Evolutionary conservation across 2,797 vertebrate genomes (phyloP), one percentile per base, ranked within the genome.

Genomic region (Podarcis lilfordi): DNA sequence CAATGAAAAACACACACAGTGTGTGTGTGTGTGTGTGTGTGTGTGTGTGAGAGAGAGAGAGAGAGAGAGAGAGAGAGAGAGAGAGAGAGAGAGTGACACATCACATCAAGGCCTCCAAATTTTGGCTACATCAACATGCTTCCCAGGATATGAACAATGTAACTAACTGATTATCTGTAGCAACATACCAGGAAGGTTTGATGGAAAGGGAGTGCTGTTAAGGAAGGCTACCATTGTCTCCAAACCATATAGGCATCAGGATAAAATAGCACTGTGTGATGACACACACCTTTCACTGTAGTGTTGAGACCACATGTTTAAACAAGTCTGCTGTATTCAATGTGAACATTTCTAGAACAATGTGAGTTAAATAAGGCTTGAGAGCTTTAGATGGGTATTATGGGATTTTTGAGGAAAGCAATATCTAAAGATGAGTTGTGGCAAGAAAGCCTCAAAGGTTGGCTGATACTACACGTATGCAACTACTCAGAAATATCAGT

Each of bases 321-420:
- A 93, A 95, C 93, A 93, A 90, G 95, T 89, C 89, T 91, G 81
- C 86, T 91, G 87, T 91, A 91, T 94, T 94, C 91, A 94, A 90
- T 37, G 90, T 86, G 89, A 91, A 88, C 88, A 87, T 88, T 91
- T 66, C 89, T 92, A 92, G 91, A 87, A 89, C 88, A 95, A 95
- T 91, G 93, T 83, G 92, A 87, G 91, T 85, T 91, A 91, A 93
- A 82, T 78, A 75, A 92, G 83, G 87, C 89, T 94, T 91, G 86
- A 93, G 83, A 66, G 90, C 90, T 94, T 93, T 68, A 93, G 92
- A 94, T 90, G 15, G 59, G 92, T 92, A 95, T 94, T 95, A 94
- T 85, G 83, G 86, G 87, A 82, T 55, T 37, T 82, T 88, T 0
- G 3, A 94, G 77, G 87, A 88, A 95, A 94, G 91, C 89, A 92